Evolutionary conservation across 1,140 invertebrate species (phyloP).

Genomic region (Homalodisca vitripennis): DNA sequence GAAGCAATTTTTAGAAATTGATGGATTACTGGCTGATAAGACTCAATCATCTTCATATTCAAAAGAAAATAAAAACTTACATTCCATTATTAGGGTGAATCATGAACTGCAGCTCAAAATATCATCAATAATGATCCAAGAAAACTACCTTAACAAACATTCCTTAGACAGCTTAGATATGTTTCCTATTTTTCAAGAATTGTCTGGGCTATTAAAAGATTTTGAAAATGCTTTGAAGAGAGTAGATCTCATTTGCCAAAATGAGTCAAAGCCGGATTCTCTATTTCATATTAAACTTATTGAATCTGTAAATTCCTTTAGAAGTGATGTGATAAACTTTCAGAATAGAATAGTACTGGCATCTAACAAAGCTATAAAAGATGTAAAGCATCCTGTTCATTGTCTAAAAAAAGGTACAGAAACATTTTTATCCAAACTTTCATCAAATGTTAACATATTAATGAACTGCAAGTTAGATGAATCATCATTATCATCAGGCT

Average conservation of each 20-base stretch:
- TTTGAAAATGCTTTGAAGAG: constrained; percentile 28
- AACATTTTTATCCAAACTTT: neutral
- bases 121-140: constrained; percentile 28
- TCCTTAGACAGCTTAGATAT: constrained; percentile 27
- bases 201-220: constrained; percentile 15
- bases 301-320: constrained; percentile 5
- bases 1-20: constrained; percentile 32
- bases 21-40: constrained; percentile 14
- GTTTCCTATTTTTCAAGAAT: constrained; percentile 29
- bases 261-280: neutral
- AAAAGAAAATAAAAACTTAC: constrained; percentile 20
- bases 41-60: neutral
- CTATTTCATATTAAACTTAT: neutral
- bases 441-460: neutral
- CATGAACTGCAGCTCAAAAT: constrained; percentile 32
- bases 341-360: neutral
- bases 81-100: constrained; percentile 16
- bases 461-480: neutral
- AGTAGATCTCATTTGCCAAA: constrained; percentile 11
- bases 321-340: neutral
- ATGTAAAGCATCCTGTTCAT: constrained; percentile 12
- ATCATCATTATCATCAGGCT: neutral
- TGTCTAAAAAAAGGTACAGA: neutral
- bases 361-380: constrained; percentile 4
- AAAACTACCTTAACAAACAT: constrained; percentile 30